Evolutionary conservation across 2,113 vertebrate species (phyloP).

Genomic region (Pantherophis guttatus): DNA sequence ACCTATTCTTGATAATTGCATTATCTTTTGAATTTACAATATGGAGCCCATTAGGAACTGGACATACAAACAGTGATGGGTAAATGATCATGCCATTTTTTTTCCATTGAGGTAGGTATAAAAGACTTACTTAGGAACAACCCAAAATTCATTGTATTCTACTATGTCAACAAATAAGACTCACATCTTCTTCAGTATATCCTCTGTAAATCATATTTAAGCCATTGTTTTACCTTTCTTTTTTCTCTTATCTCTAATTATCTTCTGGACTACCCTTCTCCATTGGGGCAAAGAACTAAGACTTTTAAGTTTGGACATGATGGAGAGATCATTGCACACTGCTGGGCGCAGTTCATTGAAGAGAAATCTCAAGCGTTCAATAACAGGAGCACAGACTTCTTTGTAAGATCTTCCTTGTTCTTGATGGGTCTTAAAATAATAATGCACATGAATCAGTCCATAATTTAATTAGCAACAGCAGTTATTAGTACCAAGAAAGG

Average conservation of each 20-base stretch:
- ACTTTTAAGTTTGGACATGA: conserved; percentile 92
- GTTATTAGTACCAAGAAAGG: neutral
- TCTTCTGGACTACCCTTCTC: conserved; percentile 89
- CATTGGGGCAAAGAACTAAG: conserved; percentile 92
- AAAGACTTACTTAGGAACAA: neutral
- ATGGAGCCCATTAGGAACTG: neutral
- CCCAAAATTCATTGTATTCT: neutral
- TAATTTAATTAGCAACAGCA: neutral
- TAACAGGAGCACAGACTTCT: conserved; percentile 95
- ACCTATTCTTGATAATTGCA: neutral
- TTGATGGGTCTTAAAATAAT: conserved; percentile 85
- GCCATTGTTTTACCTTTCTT: conserved; percentile 77
- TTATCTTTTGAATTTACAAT: neutral
- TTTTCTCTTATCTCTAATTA: conserved; percentile 91
- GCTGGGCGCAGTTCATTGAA: conserved; percentile 96
- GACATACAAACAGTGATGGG: neutral
- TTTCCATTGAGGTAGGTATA: neutral
- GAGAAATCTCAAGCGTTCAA: conserved; percentile 92
- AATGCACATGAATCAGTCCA: neutral
- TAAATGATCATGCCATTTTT: conserved; percentile 1
- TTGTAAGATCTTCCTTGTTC: conserved; percentile 98
- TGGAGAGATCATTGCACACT: conserved; percentile 92
- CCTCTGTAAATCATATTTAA: neutral
- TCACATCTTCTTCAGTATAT: neutral
- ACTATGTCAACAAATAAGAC: neutral